Evolutionary conservation across 2,797 vertebrate species (phyloP).

Genomic region (Amblyraja radiata): DNA sequence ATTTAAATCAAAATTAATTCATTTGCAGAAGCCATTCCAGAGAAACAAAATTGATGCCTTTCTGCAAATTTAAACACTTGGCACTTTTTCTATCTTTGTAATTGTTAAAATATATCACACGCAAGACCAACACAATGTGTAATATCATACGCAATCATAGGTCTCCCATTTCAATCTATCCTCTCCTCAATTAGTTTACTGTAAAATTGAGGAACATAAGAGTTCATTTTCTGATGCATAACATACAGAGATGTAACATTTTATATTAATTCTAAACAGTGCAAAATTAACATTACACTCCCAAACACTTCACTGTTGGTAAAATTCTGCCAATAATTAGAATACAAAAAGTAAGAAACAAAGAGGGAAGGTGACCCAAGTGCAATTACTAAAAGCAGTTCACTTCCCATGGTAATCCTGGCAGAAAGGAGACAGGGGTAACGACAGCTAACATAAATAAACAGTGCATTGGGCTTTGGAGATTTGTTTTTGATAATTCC

Average conservation of each 20-base stretch:
- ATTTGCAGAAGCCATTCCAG: neutral
- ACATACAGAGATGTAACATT: slow-evolving; percentile 12
- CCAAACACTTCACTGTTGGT: neutral
- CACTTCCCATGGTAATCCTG: slow-evolving; percentile 33
- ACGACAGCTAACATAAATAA: slow-evolving; percentile 64
- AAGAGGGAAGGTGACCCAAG: slow-evolving; percentile 20
- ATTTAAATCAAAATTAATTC: neutral
- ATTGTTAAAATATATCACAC: neutral
- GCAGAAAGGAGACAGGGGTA: slow-evolving; percentile 46
- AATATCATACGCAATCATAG: neutral
- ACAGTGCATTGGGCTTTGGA: slow-evolving; percentile 46
- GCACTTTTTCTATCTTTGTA: neutral
- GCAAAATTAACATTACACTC: slow-evolving; percentile 18
- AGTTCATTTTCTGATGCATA: neutral
- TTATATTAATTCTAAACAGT: neutral
- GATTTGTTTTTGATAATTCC: slow-evolving; percentile 58
- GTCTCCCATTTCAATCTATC: neutral
- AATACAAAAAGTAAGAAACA: slow-evolving; percentile 11
- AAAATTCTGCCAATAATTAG: slow-evolving; percentile 25
- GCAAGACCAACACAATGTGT: neutral
- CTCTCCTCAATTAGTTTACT: neutral
- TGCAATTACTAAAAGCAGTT: slow-evolving; percentile 17
- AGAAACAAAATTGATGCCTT: neutral
- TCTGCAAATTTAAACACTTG: neutral
- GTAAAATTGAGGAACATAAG: too few relatives aligned